Evolutionary conservation across 2,888 invertebrate species (phyloP), one percentile per base, ranked within the genome.

Genomic region (Caenorhabditis sp.): DNA sequence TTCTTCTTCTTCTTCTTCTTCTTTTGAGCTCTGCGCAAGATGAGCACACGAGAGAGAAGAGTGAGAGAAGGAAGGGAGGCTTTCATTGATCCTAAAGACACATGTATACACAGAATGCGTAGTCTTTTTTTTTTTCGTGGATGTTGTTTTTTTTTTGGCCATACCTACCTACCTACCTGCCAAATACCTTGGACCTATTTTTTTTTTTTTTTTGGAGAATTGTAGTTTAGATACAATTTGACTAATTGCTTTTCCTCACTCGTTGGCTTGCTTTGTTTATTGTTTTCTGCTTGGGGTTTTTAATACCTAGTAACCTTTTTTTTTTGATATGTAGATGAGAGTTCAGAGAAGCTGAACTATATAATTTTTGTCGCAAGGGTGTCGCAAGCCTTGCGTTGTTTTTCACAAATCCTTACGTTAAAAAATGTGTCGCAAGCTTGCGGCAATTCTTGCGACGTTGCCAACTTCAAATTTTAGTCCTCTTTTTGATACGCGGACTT

Each of bases 231-330:
- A 38, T 43, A 43, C 43, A 43, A 43, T 43, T 43, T 43, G 14
- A 43, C 43, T 43, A 43, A 43, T 43, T 43, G 43, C 43, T 43
- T 43, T 43, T 43, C 52, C 38, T 61, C 57, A 31, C 50, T 27
- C 21, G n/a, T 21, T 63, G 49, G 59, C 60, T n/a, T 49, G 62
- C 62, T 59, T 38, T 27, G 14, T 23, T 60, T 36, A 56, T 31
- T 20, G 14, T 23, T 53, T n/a, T n/a, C 12, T 49, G 56, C 26
- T 57, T 56, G 23, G 26, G 27, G 26, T 4, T 50, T 17, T 50
- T 17, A 4, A 36, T 36, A 5, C 10, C 10, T 36, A 10, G 5
- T 49, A 5, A 14, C 17, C 49, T 49, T 8, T 49, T 49, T 14
- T 49, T 49, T 49, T 31, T 31, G 10, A 31, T 31, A n/a, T n/a